Evolutionary conservation across 2,888 invertebrate species (phyloP), one percentile per base, ranked within the genome.

Genomic region (Gortyna flavago): DNA sequence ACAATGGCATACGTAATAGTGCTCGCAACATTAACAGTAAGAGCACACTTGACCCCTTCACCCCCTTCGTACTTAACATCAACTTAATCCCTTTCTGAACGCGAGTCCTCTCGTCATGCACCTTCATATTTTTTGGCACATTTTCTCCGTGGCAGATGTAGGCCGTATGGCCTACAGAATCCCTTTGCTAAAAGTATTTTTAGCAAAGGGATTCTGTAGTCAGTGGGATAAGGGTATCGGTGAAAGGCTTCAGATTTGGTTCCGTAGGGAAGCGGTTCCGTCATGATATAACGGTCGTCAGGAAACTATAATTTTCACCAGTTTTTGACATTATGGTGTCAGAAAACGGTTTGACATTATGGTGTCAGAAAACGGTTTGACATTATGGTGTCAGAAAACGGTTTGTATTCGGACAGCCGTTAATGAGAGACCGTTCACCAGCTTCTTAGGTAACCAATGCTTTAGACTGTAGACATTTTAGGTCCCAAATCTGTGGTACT

Each of bases 121-220:
- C 59, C 62, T 64, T 65, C 13, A 74, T 85, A 68, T 16, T 57
- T 77, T 68, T 71, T 79, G 54, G 51, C 6, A 35, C 9, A 61
- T 73, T 68, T 71, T 54, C 61, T 70, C 54, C 44, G 51, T 44
- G 54, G 11, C 44, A 1, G n/a, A 32, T 18, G 6, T 13, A 18
- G 29, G 25, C 8, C 54, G 18, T 54, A n/a, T n/a, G n/a, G n/a
- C n/a, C n/a, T n/a, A n/a, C n/a, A n/a, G n/a, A n/a, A n/a, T n/a
- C n/a, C n/a, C n/a, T n/a, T n/a, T n/a, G n/a, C n/a, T n/a, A n/a
- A n/a, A n/a, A n/a, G n/a, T n/a, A 29, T 21, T 54, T 62, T 57
- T 29, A 35, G 59, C n/a, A 13, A 35, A 41, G 16, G 18, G 35
- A 70, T 68, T 70, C 72, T 48, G 29, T 70, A 35, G 72, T 41